These are phyloP conservation scores for Rhynchomys soricoides DNA, from an alignment of 2,113 vertebrate genomes.

Conservation along the genomic window DNA sequence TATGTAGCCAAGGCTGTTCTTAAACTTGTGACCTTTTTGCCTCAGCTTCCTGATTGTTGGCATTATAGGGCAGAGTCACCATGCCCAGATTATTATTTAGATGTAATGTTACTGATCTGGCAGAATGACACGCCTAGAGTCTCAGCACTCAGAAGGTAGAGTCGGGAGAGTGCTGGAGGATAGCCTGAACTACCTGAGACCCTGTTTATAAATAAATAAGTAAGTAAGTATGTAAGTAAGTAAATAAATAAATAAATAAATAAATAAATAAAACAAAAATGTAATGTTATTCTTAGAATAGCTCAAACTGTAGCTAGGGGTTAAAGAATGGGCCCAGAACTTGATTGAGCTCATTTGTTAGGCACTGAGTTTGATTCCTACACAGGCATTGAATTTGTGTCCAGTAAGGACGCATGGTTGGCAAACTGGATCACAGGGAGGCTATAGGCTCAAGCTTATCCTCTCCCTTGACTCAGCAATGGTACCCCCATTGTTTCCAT, in stretches of 20 bases:
- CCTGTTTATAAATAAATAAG: neutral
- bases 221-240: no score
- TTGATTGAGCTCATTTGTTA: neutral
- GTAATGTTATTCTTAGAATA: slow-evolving; percentile 16
- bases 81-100: neutral
- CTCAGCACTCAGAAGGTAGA: neutral
- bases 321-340: neutral
- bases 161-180: neutral
- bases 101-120: neutral
- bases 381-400: neutral
- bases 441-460: neutral
- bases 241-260: neutral
- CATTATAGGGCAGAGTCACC: neutral
- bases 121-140: neutral
- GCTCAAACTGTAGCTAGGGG: neutral
- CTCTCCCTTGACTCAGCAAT: neutral
- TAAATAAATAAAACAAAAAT: neutral
- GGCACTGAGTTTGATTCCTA: neutral
- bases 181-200: neutral
- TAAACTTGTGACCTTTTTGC: neutral
- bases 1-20: neutral
- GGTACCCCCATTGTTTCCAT: neutral
- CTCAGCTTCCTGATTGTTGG: neutral
- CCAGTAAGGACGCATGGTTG: neutral
- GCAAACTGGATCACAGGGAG: neutral